Conservation (phyloP, 2,797 vertebrate species). For the Sternotherus odoratus region DNA sequence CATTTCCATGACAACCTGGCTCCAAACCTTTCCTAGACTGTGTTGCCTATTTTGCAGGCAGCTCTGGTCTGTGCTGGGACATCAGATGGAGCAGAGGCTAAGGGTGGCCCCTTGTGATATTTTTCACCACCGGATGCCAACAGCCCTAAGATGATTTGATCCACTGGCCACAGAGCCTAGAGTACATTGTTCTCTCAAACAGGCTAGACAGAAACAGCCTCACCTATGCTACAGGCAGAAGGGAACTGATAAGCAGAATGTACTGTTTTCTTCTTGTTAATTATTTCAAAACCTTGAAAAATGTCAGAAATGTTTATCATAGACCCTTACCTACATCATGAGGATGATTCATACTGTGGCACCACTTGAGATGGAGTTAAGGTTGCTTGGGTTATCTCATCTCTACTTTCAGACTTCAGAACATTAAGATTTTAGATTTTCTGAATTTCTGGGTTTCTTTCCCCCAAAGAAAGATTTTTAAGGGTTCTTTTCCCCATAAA, state of each 20-base stretch:
- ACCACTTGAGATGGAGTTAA: background rate
- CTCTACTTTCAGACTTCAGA: background rate
- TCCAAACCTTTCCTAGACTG: background rate
- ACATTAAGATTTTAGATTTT: background rate
- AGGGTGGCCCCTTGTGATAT: background rate
- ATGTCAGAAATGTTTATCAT: background rate
- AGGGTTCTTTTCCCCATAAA: background rate
- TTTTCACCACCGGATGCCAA: background rate
- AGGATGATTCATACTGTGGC: rapidly evolving
- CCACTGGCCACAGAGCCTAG: background rate
- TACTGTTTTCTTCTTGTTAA: rapidly evolving
- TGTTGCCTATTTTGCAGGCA: background rate
- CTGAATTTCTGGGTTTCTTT: background rate
- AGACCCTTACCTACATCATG: background rate
- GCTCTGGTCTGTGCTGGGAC: background rate
- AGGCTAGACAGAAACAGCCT: background rate
- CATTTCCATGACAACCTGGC: background rate
- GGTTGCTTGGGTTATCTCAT: background rate
- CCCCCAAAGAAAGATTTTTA: background rate
- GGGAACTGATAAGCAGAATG: rapidly evolving
- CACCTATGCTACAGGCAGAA: rapidly evolving
- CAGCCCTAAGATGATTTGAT: background rate
- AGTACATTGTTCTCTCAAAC: background rate
- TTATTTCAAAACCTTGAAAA: background rate
- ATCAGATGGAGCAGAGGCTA: background rate